Evolutionary conservation across 2,113 vertebrate species (phyloP), one percentile per base, ranked within the genome.

Genomic region (Psettodes erumei): DNA sequence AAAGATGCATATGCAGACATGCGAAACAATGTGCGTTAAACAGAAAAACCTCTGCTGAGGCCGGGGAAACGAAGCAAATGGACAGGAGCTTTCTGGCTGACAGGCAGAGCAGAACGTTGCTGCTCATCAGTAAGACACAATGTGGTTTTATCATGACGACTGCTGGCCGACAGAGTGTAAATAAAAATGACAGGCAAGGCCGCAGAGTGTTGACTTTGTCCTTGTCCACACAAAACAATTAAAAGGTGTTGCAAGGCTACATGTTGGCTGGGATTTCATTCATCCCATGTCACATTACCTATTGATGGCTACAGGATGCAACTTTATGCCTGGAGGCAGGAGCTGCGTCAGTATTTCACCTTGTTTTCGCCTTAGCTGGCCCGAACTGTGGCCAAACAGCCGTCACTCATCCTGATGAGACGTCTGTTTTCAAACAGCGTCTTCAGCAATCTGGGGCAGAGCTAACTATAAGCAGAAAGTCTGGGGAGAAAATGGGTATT

Each of bases 61-160:
- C 6, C 6, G 38, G 23, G 33, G 67, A 77, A 89, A 71, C 27
- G 54, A 72, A 64, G 75, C 75, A 85, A 91, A 89, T 81, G 70
- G 71, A 81, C 60, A 3, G 5, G 3, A 73, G 76, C 37, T 2
- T 27, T 77, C 75, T 65, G 69, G 81, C 64, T 51, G 48, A 74
- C 62, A 67, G 37, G 71, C 47, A 63, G 61, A 68, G 48, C 50
- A 4, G 59, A 82, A 71, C 61, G 43, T 67, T 15, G 47, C 56
- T 63, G 53, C 68, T 64, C 62, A 19, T 25, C 19, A 28, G 11
- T 27, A 9, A 68, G 56, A 5, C 50, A 32, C 6, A 4, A 10
- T 7, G 6, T 42, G 16, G 37, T 45, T 77, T 67, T 9, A 45
- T 64, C 48, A 54, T 60, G 19, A 43, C 53, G 38, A 8, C 15